Conservation (phyloP, 2,888 invertebrate species). For the Protonemura montana region DNA sequence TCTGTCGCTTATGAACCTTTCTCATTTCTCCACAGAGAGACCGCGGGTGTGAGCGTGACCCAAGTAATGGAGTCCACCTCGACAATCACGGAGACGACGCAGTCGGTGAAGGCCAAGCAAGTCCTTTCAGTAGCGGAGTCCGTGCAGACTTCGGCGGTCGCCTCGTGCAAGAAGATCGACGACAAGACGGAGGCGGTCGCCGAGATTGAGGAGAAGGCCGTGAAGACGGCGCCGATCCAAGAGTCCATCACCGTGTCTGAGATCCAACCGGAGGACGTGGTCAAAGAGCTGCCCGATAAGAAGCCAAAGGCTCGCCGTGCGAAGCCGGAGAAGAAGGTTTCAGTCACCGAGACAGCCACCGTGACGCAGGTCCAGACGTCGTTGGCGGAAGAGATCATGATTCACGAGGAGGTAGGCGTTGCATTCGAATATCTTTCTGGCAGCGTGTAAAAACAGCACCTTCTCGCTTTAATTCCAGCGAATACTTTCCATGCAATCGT, state of each 20-base stretch:
- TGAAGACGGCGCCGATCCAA: conserved; percentile 54
- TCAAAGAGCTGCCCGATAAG: conserved; percentile 59
- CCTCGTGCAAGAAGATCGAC: conserved; percentile 70
- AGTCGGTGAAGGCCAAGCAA: conserved; percentile 58
- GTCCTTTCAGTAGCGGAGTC: conserved; percentile 67
- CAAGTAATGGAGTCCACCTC: conserved; percentile 67
- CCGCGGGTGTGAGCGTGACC: conserved; percentile 63
- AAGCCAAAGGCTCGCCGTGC: conserved; percentile 56
- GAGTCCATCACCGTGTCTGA: conserved; percentile 53
- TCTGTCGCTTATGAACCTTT: background rate
- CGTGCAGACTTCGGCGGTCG: conserved; percentile 67
- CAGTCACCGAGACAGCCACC: conserved; percentile 59
- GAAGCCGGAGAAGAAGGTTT: conserved; percentile 48
- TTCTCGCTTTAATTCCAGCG: too few species aligned
- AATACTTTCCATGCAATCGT: too few species aligned
- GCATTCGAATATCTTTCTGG: too few species aligned
- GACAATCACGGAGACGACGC: conserved; percentile 57
- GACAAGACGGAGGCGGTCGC: conserved; percentile 55
- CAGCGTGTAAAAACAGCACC: too few species aligned
- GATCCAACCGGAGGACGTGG: conserved; percentile 49
- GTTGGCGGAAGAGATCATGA: conserved; percentile 36
- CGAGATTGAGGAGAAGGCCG: conserved; percentile 55
- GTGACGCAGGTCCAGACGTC: conserved; percentile 59
- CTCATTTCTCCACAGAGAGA: conserved; percentile 56
- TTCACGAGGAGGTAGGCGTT: conserved; percentile 46